Evolutionary conservation across 2,113 vertebrate genomes (phyloP), one percentile per base, ranked within the genome.

Genomic region (Electrona antarctica): DNA sequence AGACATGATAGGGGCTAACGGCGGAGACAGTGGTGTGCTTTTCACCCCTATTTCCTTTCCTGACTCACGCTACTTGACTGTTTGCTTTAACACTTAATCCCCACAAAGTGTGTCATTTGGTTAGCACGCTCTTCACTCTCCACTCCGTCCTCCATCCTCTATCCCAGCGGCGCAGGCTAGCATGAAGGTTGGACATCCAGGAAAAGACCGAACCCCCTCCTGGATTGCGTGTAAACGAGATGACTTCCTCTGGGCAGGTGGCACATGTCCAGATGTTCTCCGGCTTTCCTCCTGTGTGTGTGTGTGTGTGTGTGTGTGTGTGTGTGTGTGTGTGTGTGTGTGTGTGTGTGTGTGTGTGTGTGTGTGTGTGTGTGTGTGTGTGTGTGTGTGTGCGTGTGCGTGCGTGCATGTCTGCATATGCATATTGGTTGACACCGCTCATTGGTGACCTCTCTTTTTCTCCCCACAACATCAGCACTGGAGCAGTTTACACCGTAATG

Each of bases 401-500:
- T 50, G 48, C 14, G 12, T 28, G 62, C 1, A 7, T 41, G 33
- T 41, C 3, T 41, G 33, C 33, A 41, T 41, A 41, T 41, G 58
- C 80, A 68, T 73, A 79, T 79, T 87, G 79, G 78, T 82, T 85
- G 89, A 87, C 88, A 74, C 78, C 79, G 78, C 67, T 73, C 81
- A 80, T 84, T 69, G 76, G 81, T 89, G 91, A 92, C 83, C 92
- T 87, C 84, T 88, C 85, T 81, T 79, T 80, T 64, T 82, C 83
- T 83, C 87, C 52, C 67, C 71, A 81, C 80, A 88, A 89, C 73
- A 90, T 89, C 90, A 83, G 81, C 85, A 89, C 77, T 79, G 79
- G 80, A 80, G 86, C 90, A 87, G 88, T 92, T 92, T 93, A 91
- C 87, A 88, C 90, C 86, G 78, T 94, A 93, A 92, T 93, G 92